Evolutionary conservation across 30 jellyfish, hydroid and myxozoan genomes (phyloP).

Genomic region (Hydractinia symbiolongicarpus): DNA sequence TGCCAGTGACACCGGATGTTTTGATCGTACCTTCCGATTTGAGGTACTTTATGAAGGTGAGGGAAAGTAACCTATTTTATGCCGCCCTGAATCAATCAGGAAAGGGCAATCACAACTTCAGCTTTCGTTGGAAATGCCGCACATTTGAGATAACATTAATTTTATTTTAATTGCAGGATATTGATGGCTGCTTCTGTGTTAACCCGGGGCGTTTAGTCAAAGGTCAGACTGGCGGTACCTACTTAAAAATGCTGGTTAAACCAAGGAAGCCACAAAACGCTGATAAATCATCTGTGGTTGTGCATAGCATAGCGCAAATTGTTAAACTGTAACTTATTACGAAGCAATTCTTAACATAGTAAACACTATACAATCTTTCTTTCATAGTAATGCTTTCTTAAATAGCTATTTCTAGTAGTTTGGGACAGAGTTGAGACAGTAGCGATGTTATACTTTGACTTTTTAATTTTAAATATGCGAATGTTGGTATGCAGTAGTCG

Average conservation of each 20-base stretch:
- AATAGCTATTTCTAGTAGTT: too few species aligned
- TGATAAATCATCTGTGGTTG: constrained; percentile 58
- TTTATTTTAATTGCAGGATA: constrained; percentile 37
- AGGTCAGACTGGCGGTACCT: constrained; percentile 93
- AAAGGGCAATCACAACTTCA: not conserved
- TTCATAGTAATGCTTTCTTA: too few species aligned
- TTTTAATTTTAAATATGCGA: too few species aligned
- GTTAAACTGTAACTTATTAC: not conserved
- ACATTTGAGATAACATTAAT: not conserved
- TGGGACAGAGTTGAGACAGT: too few species aligned
- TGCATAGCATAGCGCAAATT: constrained; percentile 52
- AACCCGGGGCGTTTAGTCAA: constrained; percentile 92
- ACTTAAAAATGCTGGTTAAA: constrained; percentile 46
- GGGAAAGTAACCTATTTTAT: not conserved
- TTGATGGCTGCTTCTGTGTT: constrained; percentile 75
- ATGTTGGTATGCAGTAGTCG: too few species aligned
- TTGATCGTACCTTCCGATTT: constrained; percentile 86
- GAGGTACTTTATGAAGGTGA: constrained; percentile 81
- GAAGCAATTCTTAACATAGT: too few species aligned
- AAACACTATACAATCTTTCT: too few species aligned
- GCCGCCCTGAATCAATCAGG: not conserved
- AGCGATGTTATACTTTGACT: too few species aligned
- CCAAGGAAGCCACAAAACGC: constrained; percentile 47
- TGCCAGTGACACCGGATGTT: constrained; percentile 82
- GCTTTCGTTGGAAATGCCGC: not conserved